These are phyloP conservation scores for Himantopus leucocephalus DNA, from an alignment of 2,113 vertebrate species.

Conservation along the genomic window DNA sequence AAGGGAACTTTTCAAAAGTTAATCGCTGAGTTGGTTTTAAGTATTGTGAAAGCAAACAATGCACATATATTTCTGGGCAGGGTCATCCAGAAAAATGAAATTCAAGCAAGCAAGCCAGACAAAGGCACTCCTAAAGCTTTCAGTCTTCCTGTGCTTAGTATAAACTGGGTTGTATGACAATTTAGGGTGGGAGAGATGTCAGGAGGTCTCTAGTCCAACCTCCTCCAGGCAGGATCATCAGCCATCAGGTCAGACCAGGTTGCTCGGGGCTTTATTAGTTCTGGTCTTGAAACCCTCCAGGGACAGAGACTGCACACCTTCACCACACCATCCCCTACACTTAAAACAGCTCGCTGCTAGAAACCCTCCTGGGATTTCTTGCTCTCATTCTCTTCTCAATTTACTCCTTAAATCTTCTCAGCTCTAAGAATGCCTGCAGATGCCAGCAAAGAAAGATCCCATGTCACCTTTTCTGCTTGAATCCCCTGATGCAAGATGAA, in stretches of 20 bases:
- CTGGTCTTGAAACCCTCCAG: neutral
- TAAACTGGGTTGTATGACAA: neutral
- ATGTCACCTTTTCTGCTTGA: neutral
- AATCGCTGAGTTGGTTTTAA: neutral
- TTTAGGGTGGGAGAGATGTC: neutral
- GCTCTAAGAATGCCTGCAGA: neutral
- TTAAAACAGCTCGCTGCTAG: neutral
- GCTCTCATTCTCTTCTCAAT: neutral
- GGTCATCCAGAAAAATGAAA: neutral
- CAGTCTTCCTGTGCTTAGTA: neutral
- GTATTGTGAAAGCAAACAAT: neutral
- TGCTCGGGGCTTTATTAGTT: neutral
- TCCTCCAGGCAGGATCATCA: neutral
- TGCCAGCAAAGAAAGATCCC: neutral
- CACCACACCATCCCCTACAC: neutral
- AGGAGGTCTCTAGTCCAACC: neutral
- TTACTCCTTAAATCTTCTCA: neutral
- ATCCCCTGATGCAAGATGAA: neutral
- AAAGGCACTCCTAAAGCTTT: neutral
- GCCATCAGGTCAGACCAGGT: neutral
- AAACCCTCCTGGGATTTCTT: neutral
- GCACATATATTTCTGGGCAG: neutral
- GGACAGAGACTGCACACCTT: neutral
- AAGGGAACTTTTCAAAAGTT: neutral
- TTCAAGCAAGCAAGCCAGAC: neutral